A percentile compares a stretch with the other conserved stretches of the same genome.
These are phyloP conservation scores for Himalopsyche phryganea DNA, from an alignment of 1,140 invertebrate species.

Conservation along the genomic window DNA sequence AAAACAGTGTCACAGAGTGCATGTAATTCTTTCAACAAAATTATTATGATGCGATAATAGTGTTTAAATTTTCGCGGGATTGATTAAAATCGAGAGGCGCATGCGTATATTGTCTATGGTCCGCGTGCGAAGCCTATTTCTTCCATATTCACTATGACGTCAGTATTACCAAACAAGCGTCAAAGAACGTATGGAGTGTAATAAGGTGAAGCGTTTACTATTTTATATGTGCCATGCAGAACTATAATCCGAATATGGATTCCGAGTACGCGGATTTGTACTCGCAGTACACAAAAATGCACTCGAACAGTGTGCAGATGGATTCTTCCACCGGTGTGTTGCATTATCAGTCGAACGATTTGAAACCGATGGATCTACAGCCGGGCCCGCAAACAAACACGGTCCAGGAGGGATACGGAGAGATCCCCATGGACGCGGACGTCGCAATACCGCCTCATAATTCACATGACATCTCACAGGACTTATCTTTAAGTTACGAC, in stretches of 20 bases:
- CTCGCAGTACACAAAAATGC: constrained; percentile 16
- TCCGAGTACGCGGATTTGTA: constrained; percentile 10
- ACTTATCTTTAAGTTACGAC: constrained; percentile 17
- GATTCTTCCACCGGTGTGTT: constrained; percentile 11
- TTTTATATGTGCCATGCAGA: constrained; percentile 11
- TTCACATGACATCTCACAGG: constrained; percentile 6
- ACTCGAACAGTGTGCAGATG: constrained; percentile 16
- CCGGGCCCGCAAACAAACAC: constrained; percentile 11
- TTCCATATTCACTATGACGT: constrained; percentile 10
- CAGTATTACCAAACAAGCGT: constrained; percentile 24
- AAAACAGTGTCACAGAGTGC: too few species aligned
- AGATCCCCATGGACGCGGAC: not conserved
- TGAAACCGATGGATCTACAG: constrained; percentile 12
- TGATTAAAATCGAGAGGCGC: too few species aligned
- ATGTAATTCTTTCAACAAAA: too few species aligned
- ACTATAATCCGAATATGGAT: constrained; percentile 16
- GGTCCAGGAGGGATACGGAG: constrained; percentile 3
- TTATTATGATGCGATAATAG: too few species aligned
- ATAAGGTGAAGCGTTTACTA: constrained; percentile 17
- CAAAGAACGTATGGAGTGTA: constrained; percentile 11
- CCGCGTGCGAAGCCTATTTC: too few species aligned
- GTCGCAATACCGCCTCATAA: constrained; percentile 2
- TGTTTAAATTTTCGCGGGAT: too few species aligned
- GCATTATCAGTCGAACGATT: constrained; percentile 15
- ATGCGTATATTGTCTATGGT: too few species aligned